These are phyloP conservation scores for Stenodema calcarata DNA, from an alignment of 2,888 invertebrate species.

Conservation along the genomic window DNA sequence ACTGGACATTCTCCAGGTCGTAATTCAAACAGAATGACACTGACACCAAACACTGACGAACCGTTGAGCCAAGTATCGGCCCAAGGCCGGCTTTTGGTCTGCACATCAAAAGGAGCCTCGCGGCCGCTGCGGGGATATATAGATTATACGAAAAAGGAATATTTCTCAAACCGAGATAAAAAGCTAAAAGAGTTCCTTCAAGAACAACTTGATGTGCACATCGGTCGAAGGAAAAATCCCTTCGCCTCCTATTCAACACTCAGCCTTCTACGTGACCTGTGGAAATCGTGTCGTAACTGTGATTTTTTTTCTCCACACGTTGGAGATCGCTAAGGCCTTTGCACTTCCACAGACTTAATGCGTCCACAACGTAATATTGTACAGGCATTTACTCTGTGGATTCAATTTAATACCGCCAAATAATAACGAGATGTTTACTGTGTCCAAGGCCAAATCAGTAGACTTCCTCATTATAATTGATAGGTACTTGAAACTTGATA, in stretches of 20 bases:
- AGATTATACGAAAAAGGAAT: background rate
- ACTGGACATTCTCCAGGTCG: no score
- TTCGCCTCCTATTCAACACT: background rate
- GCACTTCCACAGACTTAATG: background rate
- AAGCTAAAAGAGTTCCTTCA: background rate
- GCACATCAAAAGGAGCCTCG: background rate
- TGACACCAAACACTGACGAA: background rate
- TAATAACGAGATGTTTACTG: no score
- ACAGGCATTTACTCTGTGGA: background rate
- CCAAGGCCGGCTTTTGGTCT: background rate
- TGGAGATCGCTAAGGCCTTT: background rate
- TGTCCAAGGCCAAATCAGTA: no score
- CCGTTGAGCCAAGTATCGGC: background rate
- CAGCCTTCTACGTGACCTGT: background rate
- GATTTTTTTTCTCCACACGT: background rate
- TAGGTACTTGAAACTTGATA: no score
- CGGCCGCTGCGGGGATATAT: background rate
- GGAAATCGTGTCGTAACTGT: background rate
- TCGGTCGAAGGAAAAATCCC: background rate
- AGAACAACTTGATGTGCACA: background rate
- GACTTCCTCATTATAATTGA: no score
- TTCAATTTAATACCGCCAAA: no score
- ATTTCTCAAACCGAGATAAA: background rate
- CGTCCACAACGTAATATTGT: background rate
- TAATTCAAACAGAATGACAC: no score